Percentiles rank a stretch among this genome's conserved stretches.
phyloP scores from a whole-genome alignment of 2,888 invertebrate species.

The Ptychoptera contaminata region DNA sequence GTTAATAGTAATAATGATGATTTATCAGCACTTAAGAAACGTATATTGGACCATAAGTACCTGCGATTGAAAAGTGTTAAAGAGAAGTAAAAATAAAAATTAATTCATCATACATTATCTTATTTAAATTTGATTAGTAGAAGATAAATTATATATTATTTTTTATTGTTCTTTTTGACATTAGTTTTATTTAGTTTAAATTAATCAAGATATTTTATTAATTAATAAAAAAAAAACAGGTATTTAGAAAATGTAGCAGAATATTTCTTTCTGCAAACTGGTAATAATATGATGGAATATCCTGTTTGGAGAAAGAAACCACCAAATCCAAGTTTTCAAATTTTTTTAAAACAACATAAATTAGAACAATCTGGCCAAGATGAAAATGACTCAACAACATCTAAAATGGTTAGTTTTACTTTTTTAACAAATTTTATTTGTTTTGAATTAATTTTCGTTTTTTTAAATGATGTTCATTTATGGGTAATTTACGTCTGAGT shows the following conservation, averaged over 20 bases:
- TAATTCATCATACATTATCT: too few relatives aligned
- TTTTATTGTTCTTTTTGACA: too few relatives aligned
- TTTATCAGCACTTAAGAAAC: slow-evolving; percentile 41
- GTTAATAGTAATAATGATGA: slow-evolving; percentile 26
- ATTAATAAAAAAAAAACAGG: slow-evolving; percentile 21
- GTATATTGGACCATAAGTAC: slow-evolving; percentile 55
- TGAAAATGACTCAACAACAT: slow-evolving; percentile 16
- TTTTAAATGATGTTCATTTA: too few relatives aligned
- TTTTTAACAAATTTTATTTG: too few relatives aligned
- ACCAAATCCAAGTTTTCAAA: slow-evolving; percentile 53
- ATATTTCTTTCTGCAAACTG: slow-evolving; percentile 71
- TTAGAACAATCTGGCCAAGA: slow-evolving; percentile 20
- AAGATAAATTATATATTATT: too few relatives aligned
- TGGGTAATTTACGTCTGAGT: too few relatives aligned
- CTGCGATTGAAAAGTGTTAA: slow-evolving; percentile 50
- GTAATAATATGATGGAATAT: slow-evolving; percentile 81
- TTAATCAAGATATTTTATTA: too few relatives aligned
- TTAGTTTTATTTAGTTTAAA: too few relatives aligned
- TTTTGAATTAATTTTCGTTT: too few relatives aligned
- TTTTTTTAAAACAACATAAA: slow-evolving; percentile 54
- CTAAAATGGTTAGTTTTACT: slow-evolving; percentile 17
- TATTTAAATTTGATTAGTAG: too few relatives aligned
- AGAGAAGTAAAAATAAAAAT: slow-evolving; percentile 34
- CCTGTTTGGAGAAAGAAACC: slow-evolving; percentile 70
- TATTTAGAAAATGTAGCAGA: slow-evolving; percentile 69